Evolutionary conservation across 2,797 vertebrate genomes (phyloP).

Genomic region (Microtus agrestis): DNA sequence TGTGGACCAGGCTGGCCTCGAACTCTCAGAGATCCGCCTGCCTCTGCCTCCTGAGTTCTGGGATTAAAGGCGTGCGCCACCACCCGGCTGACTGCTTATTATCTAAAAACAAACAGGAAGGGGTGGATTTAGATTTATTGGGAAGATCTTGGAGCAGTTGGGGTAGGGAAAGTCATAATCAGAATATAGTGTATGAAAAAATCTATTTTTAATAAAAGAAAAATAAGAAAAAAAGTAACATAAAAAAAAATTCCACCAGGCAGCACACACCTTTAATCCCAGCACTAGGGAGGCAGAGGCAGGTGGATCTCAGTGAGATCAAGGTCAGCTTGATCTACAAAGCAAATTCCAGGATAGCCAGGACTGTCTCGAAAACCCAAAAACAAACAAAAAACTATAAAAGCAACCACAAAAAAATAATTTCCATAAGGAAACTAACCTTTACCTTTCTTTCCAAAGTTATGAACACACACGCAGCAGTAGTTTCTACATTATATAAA

Average conservation of each 20-base stretch:
- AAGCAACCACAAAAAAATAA: background rate
- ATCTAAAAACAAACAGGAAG: background rate
- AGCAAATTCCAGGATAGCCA: background rate
- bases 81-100: background rate
- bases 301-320: background rate
- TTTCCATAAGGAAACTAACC: slow-evolving; percentile 39
- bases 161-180: background rate
- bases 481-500: slow-evolving; percentile 36
- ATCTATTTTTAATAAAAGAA: background rate
- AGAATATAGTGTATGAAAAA: background rate
- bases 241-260: background rate
- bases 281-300: background rate
- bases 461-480: background rate
- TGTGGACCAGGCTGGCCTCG: too few relatives aligned
- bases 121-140: background rate
- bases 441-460: background rate
- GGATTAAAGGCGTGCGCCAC: too few relatives aligned
- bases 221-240: background rate
- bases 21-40: too few relatives aligned
- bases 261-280: background rate
- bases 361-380: background rate
- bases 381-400: background rate
- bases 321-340: background rate
- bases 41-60: too few relatives aligned
- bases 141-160: background rate